These are phyloP conservation scores for Poeciliopsis gracilis DNA, from an alignment of 2,797 vertebrate species.

Conservation along the genomic window DNA sequence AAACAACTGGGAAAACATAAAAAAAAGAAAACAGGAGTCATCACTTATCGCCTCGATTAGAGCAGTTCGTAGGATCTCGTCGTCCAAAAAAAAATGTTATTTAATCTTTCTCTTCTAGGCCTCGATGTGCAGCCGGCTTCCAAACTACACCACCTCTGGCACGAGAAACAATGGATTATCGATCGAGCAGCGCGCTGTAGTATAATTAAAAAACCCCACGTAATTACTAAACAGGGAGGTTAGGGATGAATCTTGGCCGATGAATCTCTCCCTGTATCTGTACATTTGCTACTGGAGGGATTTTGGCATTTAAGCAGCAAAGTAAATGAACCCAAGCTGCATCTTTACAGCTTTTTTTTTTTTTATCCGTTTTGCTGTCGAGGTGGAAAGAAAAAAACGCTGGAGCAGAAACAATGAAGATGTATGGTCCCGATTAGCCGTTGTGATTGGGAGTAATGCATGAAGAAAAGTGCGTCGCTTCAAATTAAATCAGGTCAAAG, in stretches of 20 bases:
- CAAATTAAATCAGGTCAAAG: conserved; percentile 57
- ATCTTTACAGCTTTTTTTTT: conserved; percentile 26
- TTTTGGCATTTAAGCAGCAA: conserved; percentile 31
- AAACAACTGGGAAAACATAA: conserved; percentile 1
- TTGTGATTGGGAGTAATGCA: conserved; percentile 55
- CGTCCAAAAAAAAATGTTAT: too few relatives aligned
- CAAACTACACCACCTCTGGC: conserved; percentile 15
- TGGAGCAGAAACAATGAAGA: conserved; percentile 52
- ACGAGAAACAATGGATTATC: conserved; percentile 45
- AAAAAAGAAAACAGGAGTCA: conserved; percentile 7
- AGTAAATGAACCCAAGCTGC: conserved; percentile 32
- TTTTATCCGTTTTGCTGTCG: conserved; percentile 43
- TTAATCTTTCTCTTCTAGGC: background rate
- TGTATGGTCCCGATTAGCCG: conserved; percentile 59
- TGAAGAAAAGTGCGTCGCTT: conserved; percentile 33
- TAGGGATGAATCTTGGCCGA: conserved; percentile 49
- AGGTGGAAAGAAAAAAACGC: conserved; percentile 19
- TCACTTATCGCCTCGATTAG: conserved; percentile 16
- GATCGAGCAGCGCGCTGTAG: conserved; percentile 23
- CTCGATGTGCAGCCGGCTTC: background rate
- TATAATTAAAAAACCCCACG: conserved; percentile 66
- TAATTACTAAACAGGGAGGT: conserved; percentile 54
- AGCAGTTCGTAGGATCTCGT: conserved; percentile 1
- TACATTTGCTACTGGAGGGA: conserved; percentile 32
- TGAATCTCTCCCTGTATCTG: conserved; percentile 45